Base-by-base conservation (phyloP, 2,113 vertebrate species). In the Stegostoma tigrinum region DNA sequence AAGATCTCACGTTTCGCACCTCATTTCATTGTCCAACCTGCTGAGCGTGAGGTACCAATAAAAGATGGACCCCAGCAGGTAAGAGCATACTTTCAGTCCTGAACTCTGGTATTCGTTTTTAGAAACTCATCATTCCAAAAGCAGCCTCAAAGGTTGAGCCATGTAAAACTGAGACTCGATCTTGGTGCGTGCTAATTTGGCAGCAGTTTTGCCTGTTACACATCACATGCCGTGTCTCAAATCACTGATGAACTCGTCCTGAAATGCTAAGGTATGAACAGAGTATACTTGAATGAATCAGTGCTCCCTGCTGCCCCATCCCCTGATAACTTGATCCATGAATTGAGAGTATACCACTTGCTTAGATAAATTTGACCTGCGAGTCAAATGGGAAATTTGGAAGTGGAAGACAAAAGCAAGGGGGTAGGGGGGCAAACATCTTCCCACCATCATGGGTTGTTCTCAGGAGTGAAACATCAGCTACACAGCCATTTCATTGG, bases 1-100 rank as follows among this genome's bases (percentile, higher is more conserved):
- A 90, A 96, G 42, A 45, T 30, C 80, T 96, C 96, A 3, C 96
- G 72, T 30, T 96, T 96, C 52, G 34, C 96, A 45, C 52, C 90
- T 66, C 70, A 96, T 38, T 96, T 95, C n/a, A 2, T 48, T n/a
- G 17, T 64, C 61, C 75, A 66, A n/a, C 61, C n/a, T 34, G 5
- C 2, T 80, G 96, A 80, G 38, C 5, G 15, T 24, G 61, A 95
- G 45, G 64, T 21, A 70, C 8, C 93, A 12, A 19, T 91, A 38
- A 75, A 95, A 45, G 78, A 85, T 34, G 48, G 27, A 2, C 0
- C 30, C 34, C 78, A 86, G 52, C 85, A 85, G 85, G 70, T 19
- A 64, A 42, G n/a, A 7, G 17, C 19, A 45, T 4, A 64, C 52
- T 2, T 90, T 55, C 30, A 34, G 87, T 61, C 27, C 52, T 5